Evolutionary conservation across 2,113 vertebrate species (phyloP).

Genomic region (Cyanoramphus novaezelandiae): DNA sequence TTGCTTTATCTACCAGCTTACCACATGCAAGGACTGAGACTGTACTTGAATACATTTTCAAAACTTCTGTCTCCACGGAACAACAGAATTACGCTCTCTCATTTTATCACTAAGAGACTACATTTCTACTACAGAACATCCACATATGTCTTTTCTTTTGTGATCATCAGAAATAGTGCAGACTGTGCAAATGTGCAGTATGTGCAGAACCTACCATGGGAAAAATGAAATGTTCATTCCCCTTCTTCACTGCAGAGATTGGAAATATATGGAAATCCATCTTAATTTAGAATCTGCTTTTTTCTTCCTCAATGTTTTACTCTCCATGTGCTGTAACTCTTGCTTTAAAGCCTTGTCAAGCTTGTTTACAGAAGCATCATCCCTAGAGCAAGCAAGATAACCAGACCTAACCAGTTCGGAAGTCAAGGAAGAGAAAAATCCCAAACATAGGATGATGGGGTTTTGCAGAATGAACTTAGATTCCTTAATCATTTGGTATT

Average conservation of each 20-base stretch:
- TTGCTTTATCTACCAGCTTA: neutral
- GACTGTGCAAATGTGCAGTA: too few relatives aligned
- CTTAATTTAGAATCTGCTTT: constrained; percentile 1
- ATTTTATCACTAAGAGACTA: neutral
- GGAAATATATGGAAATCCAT: neutral
- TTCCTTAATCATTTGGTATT: neutral
- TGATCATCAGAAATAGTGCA: neutral
- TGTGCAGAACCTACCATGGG: neutral
- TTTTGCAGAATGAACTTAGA: neutral
- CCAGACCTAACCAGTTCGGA: neutral
- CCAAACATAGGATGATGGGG: neutral
- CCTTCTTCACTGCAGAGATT: neutral
- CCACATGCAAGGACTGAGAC: neutral
- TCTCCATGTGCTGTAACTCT: neutral
- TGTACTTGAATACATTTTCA: neutral
- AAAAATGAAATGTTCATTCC: neutral
- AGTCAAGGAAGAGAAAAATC: neutral
- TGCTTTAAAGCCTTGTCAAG: neutral
- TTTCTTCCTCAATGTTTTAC: neutral
- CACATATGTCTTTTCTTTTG: neutral
- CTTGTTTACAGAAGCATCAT: neutral
- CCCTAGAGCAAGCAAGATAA: neutral
- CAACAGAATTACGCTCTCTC: neutral
- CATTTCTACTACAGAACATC: neutral
- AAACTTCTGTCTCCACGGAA: neutral